A percentile compares a stretch with the other conserved stretches of the same genome.
Evolutionary conservation across 2,113 vertebrate species (phyloP).

Genomic region (Aleadryas rufinucha): DNA sequence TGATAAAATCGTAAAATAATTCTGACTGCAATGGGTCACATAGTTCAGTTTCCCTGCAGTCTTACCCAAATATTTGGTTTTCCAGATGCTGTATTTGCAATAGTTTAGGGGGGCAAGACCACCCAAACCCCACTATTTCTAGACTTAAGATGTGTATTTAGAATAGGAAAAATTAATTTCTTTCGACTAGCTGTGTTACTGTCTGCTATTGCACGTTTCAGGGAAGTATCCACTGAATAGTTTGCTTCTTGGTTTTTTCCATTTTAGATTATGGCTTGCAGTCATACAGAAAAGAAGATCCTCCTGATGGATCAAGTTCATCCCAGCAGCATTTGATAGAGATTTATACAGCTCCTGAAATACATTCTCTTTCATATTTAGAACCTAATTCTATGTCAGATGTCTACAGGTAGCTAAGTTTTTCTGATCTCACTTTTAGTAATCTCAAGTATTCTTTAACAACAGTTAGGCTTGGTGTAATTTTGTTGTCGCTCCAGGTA

Average conservation of each 20-base stretch:
- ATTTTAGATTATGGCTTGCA: conserved; percentile 80
- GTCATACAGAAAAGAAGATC: conserved; percentile 74
- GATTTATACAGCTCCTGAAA: conserved; percentile 80
- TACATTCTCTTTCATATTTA: conserved; percentile 33
- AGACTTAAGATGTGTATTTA: neutral
- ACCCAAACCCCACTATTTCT: neutral
- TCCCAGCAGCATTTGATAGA: conserved; percentile 71
- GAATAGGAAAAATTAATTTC: neutral
- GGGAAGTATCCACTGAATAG: neutral
- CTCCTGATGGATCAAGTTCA: conserved; percentile 48
- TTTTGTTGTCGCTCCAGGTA: neutral
- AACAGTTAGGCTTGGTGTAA: neutral
- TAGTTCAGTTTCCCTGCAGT: neutral
- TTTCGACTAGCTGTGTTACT: neutral
- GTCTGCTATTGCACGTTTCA: neutral
- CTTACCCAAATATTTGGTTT: neutral
- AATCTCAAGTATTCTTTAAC: neutral
- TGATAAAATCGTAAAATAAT: neutral
- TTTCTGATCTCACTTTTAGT: neutral
- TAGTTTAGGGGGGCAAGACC: neutral
- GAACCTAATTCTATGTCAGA: conserved; percentile 77
- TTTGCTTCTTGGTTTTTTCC: neutral
- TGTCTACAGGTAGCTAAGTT: conserved; percentile 74
- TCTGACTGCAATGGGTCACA: neutral
- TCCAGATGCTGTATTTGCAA: neutral